phyloP scores from a whole-genome alignment of 2,888 invertebrate genomes.

The Caradrina clavipalpis region DNA sequence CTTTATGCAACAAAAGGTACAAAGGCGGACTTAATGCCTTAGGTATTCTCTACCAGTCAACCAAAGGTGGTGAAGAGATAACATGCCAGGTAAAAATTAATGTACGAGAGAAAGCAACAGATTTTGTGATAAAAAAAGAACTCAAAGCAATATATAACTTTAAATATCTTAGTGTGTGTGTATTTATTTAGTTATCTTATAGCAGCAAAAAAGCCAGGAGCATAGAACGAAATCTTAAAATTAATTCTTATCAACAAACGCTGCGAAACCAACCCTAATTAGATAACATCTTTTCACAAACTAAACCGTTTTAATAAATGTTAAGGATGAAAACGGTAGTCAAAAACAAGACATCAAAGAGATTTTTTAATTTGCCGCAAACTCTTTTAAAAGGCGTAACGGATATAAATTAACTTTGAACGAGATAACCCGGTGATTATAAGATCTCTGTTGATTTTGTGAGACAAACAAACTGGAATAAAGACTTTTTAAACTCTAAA shows the following conservation, averaged over 20 bases:
- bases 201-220: background rate
- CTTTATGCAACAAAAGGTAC: too few species aligned
- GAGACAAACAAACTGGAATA: constrained; percentile 45
- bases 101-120: too few species aligned
- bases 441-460: constrained; percentile 53
- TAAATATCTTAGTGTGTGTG: too few species aligned
- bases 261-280: constrained; percentile 11
- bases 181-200: background rate
- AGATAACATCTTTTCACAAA: constrained; percentile 20
- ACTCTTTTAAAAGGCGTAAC: constrained; percentile 46
- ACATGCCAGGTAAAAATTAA: too few species aligned
- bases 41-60: too few species aligned
- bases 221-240: background rate
- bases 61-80: too few species aligned
- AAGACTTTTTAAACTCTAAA: constrained; percentile 13
- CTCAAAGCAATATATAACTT: too few species aligned
- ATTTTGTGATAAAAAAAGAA: too few species aligned
- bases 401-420: constrained; percentile 56
- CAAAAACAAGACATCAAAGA: constrained; percentile 49
- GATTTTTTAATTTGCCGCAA: constrained; percentile 39
- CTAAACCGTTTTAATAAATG: constrained; percentile 46
- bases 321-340: constrained; percentile 27
- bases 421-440: constrained; percentile 52
- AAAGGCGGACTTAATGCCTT: too few species aligned
- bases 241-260: background rate